Base-by-base conservation (phyloP, 2,888 invertebrate genomes). In the Pachydiplax longipennis region DNA sequence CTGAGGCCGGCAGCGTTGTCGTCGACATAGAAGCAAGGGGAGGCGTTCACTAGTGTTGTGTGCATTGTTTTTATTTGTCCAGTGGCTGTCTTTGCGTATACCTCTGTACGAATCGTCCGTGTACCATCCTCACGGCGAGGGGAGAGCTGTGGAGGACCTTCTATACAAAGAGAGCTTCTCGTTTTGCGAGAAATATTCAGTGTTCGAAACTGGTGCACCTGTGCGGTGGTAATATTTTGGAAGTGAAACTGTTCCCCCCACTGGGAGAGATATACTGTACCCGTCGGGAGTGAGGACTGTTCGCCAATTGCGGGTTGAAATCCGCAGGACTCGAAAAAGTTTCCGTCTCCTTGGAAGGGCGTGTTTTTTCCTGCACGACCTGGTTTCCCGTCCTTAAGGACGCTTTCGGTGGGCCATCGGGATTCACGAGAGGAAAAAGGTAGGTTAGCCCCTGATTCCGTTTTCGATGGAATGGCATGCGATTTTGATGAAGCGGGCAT, bases 1-100 rank as follows among this genome's bases (percentile, higher is more conserved):
- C 87, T 87, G 87, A 87, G 87, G 61, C 87, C 87, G 87, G 87
- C 87, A 87, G 87, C 87, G 87, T 87, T 83, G 37, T 81, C 81
- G 81, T 40, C 37, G 37, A 81, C 83, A 83, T 25, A 61, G 61
- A 35, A 37, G 35, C 44, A 48, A 37, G 61, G 61, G 87, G 58
- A 87, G 58, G 40, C 61, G 87, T 61, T 37, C 22, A n/a, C 44
- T 18, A n/a, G 37, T 81, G 53, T 83, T 83, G 83, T 83, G 83
- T 58, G 15, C 58, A 61, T 87, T 87, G 87, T 31, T 87, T 53
- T 22, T 37, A 58, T 61, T 61, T 58, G 82, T 61, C 58, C 87
- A 65, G 87, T 87, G 37, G 53, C 37, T 22, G 15, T 10, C 25
- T 61, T 37, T 22, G 8, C 61, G 22, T n/a, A 58, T 18, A 53